phyloP scores from a whole-genome alignment of 2,797 vertebrate species.

The Scarus forsteni region DNA sequence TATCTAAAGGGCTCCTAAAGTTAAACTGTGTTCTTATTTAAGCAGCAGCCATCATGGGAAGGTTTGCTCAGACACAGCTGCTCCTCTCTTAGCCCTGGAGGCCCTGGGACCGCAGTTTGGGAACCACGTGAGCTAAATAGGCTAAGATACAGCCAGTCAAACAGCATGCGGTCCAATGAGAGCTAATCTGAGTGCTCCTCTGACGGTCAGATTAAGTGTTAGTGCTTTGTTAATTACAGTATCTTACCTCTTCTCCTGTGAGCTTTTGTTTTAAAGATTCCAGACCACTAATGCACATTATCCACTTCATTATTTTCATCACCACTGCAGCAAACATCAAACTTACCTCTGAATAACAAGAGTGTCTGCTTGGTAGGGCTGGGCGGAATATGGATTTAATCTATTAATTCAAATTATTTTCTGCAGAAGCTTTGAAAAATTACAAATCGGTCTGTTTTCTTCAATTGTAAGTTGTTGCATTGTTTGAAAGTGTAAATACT shows the following conservation, averaged over 20 bases:
- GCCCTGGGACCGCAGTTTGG: conserved; percentile 35
- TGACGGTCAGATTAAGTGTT: conserved; percentile 5
- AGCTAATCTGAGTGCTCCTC: background rate
- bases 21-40: conserved; percentile 47
- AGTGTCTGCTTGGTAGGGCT: no score
- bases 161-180: background rate
- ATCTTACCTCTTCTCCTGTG: conserved; percentile 2
- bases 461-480: no score
- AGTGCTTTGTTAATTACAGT: background rate
- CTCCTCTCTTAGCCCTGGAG: conserved; percentile 30
- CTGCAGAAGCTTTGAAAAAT: no score
- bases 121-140: background rate
- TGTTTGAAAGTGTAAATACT: no score
- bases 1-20: conserved; percentile 35
- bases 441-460: no score
- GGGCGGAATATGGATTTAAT: no score
- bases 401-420: no score
- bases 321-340: background rate
- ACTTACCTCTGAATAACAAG: no score
- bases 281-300: background rate
- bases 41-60: conserved; percentile 30
- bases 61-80: conserved; percentile 45
- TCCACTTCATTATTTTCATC: background rate
- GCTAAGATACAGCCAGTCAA: conserved; percentile 7
- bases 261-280: background rate